Percentiles rank a stretch among this genome's conserved stretches.
Conservation (phyloP, 2,113 vertebrate species). For the Mohoua ochrocephala region DNA sequence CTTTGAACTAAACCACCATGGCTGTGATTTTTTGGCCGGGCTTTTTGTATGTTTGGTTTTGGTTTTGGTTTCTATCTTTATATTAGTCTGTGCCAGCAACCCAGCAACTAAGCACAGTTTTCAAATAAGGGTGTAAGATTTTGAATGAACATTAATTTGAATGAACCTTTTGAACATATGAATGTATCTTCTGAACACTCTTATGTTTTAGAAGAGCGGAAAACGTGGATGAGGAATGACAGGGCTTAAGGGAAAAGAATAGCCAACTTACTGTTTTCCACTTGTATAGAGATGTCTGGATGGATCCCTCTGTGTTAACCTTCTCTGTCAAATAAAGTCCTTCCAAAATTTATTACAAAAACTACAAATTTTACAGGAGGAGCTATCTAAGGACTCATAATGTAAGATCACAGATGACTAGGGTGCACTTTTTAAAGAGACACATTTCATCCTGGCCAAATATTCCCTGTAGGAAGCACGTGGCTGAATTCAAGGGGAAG, state of each 20-base stretch:
- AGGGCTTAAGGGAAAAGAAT: neutral
- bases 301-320: neutral
- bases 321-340: neutral
- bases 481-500: neutral
- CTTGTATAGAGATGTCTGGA: neutral
- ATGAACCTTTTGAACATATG: neutral
- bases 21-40: neutral
- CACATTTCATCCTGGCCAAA: neutral
- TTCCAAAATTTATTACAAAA: neutral
- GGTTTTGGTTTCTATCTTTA: neutral
- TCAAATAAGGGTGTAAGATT: neutral
- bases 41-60: neutral
- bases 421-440: neutral
- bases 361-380: neutral
- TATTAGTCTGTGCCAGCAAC: neutral
- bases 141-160: neutral
- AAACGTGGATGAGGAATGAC: neutral
- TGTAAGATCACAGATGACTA: neutral
- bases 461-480: neutral
- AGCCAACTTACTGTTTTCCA: neutral
- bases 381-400: neutral
- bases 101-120: neutral
- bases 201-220: neutral
- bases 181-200: neutral
- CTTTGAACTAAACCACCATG: neutral